Conservation (phyloP, 2,888 invertebrate species). For the Tinea semifulvella region DNA sequence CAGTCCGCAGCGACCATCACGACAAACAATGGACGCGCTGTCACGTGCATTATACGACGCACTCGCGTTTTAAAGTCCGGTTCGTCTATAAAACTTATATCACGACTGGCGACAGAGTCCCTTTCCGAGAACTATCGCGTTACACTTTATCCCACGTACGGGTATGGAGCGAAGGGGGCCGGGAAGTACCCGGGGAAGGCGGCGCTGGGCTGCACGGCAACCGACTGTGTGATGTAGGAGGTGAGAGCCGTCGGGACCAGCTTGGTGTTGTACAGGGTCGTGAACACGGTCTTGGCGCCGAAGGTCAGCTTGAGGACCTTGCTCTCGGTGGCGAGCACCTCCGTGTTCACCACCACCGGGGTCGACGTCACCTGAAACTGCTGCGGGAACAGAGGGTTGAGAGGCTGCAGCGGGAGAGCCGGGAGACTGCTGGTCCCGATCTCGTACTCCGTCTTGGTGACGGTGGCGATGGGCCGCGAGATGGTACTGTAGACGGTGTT, state of each 20-base stretch:
- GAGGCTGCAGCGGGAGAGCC: conserved; percentile 58
- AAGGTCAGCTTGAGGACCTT: conserved; percentile 87
- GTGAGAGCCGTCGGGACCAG: conserved; percentile 85
- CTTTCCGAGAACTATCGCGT: background rate
- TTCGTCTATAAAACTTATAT: conserved; percentile 9
- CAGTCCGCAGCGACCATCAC: conserved; percentile 45
- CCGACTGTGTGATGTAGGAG: conserved; percentile 83
- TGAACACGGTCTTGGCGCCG: conserved; percentile 90
- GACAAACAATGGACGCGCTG: conserved; percentile 42
- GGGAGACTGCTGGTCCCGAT: conserved; percentile 77
- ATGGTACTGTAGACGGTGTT: conserved; percentile 81
- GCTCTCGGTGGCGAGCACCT: conserved; percentile 81
- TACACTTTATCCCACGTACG: conserved; percentile 73
- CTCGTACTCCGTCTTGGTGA: conserved; percentile 82
- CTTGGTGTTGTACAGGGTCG: conserved; percentile 84
- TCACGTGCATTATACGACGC: conserved; percentile 41
- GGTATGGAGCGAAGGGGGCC: conserved; percentile 77
- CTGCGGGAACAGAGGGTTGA: conserved; percentile 61
- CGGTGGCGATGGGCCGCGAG: conserved; percentile 79
- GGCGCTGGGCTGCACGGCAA: conserved; percentile 75
- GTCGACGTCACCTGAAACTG: conserved; percentile 82
- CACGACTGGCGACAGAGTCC: conserved; percentile 1
- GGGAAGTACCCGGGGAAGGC: conserved; percentile 83
- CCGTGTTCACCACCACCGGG: conserved; percentile 81
- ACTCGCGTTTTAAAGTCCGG: conserved; percentile 34